Percentiles rank a stretch among this genome's conserved stretches.
These are phyloP conservation scores for Kradibia gibbosae DNA, from an alignment of 1,140 invertebrate genomes.

Conservation along the genomic window DNA sequence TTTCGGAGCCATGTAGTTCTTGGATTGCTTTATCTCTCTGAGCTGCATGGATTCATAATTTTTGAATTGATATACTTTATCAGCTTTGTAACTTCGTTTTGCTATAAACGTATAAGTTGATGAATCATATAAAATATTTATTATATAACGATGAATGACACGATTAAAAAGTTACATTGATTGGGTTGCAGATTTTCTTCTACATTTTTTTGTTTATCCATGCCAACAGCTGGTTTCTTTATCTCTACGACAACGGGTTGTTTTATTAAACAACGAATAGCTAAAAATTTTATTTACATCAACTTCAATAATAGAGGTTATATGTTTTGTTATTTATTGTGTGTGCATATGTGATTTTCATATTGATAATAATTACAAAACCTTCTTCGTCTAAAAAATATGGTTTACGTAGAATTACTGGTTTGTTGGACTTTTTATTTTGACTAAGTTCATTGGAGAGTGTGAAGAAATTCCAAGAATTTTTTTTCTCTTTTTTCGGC, in stretches of 20 bases:
- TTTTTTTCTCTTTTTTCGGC: too few relatives aligned
- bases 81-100: conserved; percentile 45
- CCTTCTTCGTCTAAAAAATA: background rate
- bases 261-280: background rate
- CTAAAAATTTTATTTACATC: background rate
- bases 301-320: background rate
- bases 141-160: conserved; percentile 27
- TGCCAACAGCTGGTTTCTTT: background rate
- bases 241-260: conserved; percentile 1
- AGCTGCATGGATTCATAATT: conserved; percentile 59
- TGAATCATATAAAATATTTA: conserved; percentile 17
- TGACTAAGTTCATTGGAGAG: background rate
- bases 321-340: background rate
- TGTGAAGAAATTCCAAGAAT: background rate
- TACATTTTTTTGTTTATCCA: too few relatives aligned
- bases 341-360: background rate
- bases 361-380: background rate
- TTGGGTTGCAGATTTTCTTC: background rate
- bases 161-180: conserved; percentile 39
- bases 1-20: background rate
- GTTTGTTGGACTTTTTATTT: background rate
- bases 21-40: conserved; percentile 47
- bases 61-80: conserved; percentile 60
- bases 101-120: conserved; percentile 45
- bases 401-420: background rate